phyloP scores from a whole-genome alignment of 2,113 vertebrate species.

The Ammospiza caudacuta region DNA sequence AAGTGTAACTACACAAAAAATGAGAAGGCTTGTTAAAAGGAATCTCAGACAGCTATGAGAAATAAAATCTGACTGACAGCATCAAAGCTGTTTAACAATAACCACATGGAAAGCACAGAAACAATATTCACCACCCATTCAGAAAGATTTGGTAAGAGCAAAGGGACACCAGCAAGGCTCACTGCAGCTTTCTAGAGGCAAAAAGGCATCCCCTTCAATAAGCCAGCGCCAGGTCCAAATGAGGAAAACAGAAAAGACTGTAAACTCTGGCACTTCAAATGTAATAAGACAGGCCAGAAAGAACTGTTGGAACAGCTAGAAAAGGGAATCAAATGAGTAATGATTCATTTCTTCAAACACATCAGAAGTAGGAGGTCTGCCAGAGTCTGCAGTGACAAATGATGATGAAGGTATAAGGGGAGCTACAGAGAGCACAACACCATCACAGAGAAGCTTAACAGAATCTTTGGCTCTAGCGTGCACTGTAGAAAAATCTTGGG shows the following conservation, averaged over 20 bases:
- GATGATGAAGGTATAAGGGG: neutral
- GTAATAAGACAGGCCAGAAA: neutral
- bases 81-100: conserved; percentile 23
- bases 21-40: conserved; percentile 5
- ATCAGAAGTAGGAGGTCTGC: conserved; percentile 8
- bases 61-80: conserved; percentile 4
- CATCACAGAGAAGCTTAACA: neutral
- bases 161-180: neutral
- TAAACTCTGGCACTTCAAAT: conserved; percentile 22
- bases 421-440: conserved; percentile 2
- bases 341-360: conserved; percentile 33
- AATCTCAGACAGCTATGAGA: neutral
- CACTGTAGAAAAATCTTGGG: neutral
- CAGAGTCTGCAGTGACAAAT: neutral
- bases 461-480: neutral
- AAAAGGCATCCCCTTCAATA: conserved; percentile 16
- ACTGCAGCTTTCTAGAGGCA: neutral
- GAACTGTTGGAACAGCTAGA: neutral
- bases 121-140: neutral
- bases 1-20: conserved; percentile 6
- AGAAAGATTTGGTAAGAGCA: neutral
- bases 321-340: neutral
- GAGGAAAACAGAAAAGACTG: conserved; percentile 2
- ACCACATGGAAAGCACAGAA: neutral
- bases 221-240: neutral